Percentiles rank a stretch among this genome's conserved stretches.
Evolutionary conservation across 2,113 vertebrate genomes (phyloP).

Genomic region (Manacus vitellinus): DNA sequence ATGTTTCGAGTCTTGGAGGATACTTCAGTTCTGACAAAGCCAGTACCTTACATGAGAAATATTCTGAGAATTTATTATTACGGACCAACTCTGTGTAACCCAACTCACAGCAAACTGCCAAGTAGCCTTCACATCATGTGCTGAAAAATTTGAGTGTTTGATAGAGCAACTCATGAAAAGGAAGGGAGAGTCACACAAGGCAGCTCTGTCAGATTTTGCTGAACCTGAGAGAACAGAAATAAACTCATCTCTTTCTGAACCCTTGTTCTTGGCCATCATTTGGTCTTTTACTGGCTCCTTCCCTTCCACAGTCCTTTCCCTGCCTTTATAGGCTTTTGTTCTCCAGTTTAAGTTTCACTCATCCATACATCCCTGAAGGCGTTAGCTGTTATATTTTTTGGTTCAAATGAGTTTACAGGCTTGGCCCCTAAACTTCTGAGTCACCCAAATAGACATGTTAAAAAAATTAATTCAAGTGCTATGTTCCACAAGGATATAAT

Average conservation of each 20-base stretch:
- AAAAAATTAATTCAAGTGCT: neutral
- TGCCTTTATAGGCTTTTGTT: neutral
- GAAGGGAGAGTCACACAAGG: neutral
- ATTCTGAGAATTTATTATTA: neutral
- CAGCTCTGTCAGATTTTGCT: neutral
- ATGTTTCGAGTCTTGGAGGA: neutral
- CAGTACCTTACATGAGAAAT: neutral
- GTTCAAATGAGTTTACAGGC: neutral
- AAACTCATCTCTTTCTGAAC: neutral
- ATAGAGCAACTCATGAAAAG: neutral
- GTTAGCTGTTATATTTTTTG: neutral
- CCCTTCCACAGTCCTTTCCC: neutral
- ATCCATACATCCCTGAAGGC: neutral
- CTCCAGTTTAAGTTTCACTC: neutral
- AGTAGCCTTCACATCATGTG: neutral
- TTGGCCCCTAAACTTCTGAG: neutral
- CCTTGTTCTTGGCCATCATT: neutral
- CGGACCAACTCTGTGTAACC: neutral
- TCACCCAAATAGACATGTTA: neutral
- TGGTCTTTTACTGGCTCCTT: neutral
- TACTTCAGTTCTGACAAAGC: neutral
- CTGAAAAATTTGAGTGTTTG: neutral
- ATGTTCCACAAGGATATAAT: neutral
- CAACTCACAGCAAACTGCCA: fast-evolving
- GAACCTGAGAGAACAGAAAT: neutral